Percentiles rank a stretch among this genome's conserved stretches.
Evolutionary conservation across 2,888 invertebrate genomes (phyloP).

Genomic region (Mythimna albipuncta): DNA sequence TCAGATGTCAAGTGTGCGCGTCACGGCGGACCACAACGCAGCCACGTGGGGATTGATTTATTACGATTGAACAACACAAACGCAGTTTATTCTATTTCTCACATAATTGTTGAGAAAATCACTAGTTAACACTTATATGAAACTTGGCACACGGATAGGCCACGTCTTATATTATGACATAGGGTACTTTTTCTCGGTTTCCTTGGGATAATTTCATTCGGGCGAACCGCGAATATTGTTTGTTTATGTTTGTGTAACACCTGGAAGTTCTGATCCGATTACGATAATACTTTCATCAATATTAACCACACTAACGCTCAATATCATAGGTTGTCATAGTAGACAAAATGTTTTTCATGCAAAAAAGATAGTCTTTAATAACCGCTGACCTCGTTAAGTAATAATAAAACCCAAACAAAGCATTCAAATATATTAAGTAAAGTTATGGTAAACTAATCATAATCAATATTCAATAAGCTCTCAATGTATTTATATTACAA

Average conservation of each 20-base stretch:
- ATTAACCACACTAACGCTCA: background rate
- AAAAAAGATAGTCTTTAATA: background rate
- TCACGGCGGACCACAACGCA: conserved; percentile 32
- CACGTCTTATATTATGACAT: background rate
- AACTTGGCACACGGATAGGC: background rate
- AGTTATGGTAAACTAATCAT: conserved; percentile 19
- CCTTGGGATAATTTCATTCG: background rate
- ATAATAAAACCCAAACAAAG: background rate
- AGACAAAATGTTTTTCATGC: background rate
- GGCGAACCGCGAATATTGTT: background rate
- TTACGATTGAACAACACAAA: background rate
- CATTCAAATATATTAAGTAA: background rate
- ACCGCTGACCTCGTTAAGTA: no score
- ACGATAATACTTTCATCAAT: background rate
- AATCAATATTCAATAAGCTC: conserved; percentile 39
- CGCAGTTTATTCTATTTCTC: background rate
- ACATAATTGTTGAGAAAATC: no score
- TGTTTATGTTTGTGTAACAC: background rate
- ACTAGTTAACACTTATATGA: background rate
- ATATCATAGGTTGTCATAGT: background rate
- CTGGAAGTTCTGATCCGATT: background rate
- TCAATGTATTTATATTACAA: conserved; percentile 53
- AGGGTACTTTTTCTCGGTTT: background rate
- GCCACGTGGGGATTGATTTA: background rate
- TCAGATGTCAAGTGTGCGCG: conserved; percentile 22